Evolutionary conservation across 2,797 vertebrate genomes (phyloP), one percentile per base, ranked within the genome.

Genomic region (Muraenolepis orangiensis): DNA sequence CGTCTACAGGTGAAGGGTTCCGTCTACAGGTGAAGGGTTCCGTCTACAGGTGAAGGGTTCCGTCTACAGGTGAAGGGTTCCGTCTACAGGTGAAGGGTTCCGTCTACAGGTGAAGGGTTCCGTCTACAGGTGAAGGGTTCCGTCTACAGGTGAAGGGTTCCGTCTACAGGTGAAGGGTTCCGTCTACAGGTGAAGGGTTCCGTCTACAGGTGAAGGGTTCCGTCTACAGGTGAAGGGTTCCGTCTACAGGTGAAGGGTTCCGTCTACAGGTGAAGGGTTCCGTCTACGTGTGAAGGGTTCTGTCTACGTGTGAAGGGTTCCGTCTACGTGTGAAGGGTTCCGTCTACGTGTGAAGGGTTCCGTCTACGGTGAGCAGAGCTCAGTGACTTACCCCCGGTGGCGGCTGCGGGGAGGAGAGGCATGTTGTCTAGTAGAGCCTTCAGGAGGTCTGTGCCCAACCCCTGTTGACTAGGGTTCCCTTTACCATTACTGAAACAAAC

Each of bases 341-440:
- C 12, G 57, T 64, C 26, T 64, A 4, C 11, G 46, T 20, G 12
- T 23, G 20, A 57, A 57, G n/a, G 57, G n/a, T 26, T n/a, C 57
- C 12, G 57, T 64, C 26, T 64, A 4, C 11, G 42, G 14, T 46
- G 13, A 20, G 16, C 14, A 18, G 34, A 2, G 16, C 36, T 46
- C 10, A 0, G 70, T 11, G 23, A 91, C 95, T 68, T 91, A 96
- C 98, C 98, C 79, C 98, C 98, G 76, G 98, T 98, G 38, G 98
- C 96, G 86, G 98, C 96, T 84, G 97, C 96, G 80, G 98, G 97
- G 81, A 99, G 90, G 87, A 97, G 96, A 78, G 95, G 94, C 95
- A 99, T 98, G 85, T 98, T 99, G 78, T 97, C 96, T 0, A 99
- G 93, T 76, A 99, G 95, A 82, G 98, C 96, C 90, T 97, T 98